These are phyloP conservation scores for Panagrolaimus sp. DNA, from an alignment of 1,140 invertebrate species.

Conservation along the genomic window DNA sequence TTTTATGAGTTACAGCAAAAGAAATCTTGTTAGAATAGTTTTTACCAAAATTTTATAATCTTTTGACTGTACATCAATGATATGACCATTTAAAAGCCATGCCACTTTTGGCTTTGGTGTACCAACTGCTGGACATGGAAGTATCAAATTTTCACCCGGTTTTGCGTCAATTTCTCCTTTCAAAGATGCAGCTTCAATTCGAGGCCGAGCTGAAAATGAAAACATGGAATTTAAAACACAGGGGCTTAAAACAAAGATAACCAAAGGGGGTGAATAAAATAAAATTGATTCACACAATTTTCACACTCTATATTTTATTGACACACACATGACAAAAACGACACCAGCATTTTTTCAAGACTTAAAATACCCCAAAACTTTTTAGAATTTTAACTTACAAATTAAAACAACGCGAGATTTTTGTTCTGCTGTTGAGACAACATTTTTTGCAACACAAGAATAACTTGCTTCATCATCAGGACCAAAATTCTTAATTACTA, in stretches of 20 bases:
- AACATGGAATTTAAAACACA: not conserved
- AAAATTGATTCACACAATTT: too few species aligned
- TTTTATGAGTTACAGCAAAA: not conserved
- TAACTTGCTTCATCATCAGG: constrained; percentile 59
- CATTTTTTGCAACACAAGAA: constrained; percentile 60
- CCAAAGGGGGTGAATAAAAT: not conserved
- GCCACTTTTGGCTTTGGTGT: constrained; percentile 62
- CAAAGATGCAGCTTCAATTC: constrained; percentile 49
- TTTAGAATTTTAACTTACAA: constrained; percentile 55
- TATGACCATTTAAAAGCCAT: constrained; percentile 60
- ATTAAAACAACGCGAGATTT: constrained; percentile 59
- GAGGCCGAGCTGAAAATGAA: constrained; percentile 58
- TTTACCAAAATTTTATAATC: not conserved
- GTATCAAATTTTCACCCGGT: constrained; percentile 37
- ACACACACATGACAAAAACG: not conserved
- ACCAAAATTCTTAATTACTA: constrained; percentile 41
- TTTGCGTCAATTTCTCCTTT: constrained; percentile 48
- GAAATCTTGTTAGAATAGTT: not conserved
- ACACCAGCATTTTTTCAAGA: not conserved
- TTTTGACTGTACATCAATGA: not conserved
- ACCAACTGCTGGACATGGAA: constrained; percentile 62
- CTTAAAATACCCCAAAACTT: not conserved
- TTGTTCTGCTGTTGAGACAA: constrained; percentile 60
- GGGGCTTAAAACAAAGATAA: too few species aligned
- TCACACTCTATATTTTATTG: not conserved